Conservation (phyloP, 1,140 invertebrate species). For the Drosophila busckii region DNA sequence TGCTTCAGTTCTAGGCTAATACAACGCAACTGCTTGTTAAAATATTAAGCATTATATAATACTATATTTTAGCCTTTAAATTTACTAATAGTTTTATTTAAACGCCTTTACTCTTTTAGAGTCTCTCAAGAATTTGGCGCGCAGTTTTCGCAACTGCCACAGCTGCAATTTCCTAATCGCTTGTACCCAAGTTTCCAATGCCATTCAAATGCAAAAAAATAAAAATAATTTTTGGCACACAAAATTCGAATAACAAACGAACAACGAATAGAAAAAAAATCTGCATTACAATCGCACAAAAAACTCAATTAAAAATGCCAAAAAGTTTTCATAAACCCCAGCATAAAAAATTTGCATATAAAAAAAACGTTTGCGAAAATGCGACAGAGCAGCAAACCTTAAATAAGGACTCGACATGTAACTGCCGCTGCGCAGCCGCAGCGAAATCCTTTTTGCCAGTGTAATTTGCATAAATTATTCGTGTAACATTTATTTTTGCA, state of each 20-base stretch:
- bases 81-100: too few species aligned
- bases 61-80: too few species aligned
- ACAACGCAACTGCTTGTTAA: too few species aligned
- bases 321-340: conserved; percentile 30
- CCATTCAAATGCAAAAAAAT: conserved; percentile 70
- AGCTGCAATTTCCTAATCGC: conserved; percentile 54
- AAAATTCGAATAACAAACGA: conserved; percentile 70
- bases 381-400: conserved; percentile 42
- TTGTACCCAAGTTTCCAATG: too few species aligned
- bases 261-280: conserved; percentile 74
- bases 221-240: conserved; percentile 42
- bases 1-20: conserved; percentile 9
- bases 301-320: conserved; percentile 67
- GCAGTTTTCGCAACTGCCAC: conserved; percentile 22
- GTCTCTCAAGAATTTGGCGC: conserved; percentile 23
- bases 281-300: conserved; percentile 70
- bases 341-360: conserved; percentile 60
- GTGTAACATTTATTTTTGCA: conserved; percentile 71
- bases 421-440: conserved; percentile 54
- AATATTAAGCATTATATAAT: too few species aligned
- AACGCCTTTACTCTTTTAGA: neutral
- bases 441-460: conserved; percentile 28
- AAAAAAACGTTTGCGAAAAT: conserved; percentile 58
- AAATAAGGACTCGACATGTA: conserved; percentile 47
- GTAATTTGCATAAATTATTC: conserved; percentile 74